Percentiles rank a stretch among this genome's conserved stretches.
These are phyloP conservation scores for Formica exsecta DNA, from an alignment of 1,140 invertebrate genomes.

Conservation along the genomic window DNA sequence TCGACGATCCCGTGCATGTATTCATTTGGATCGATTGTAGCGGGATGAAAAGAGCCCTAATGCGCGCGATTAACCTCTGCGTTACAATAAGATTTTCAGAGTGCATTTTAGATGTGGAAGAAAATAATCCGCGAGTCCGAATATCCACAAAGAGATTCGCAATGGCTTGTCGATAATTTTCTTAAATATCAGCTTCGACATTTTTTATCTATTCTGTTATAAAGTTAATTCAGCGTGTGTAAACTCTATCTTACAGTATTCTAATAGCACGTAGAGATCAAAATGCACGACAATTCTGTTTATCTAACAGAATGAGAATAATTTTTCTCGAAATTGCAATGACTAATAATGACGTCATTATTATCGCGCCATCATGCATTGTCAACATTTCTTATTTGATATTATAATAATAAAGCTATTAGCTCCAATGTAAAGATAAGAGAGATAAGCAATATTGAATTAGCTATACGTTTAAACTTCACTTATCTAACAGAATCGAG, in stretches of 20 bases:
- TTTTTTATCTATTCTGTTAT: neutral
- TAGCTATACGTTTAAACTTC: neutral
- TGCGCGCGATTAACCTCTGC: neutral
- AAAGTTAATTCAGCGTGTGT: neutral
- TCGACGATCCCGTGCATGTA: constrained; percentile 16
- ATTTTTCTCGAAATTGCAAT: constrained; percentile 7
- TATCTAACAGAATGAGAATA: neutral
- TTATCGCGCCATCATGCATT: neutral
- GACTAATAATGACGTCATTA: neutral
- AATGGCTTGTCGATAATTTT: constrained; percentile 7
- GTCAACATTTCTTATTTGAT: neutral
- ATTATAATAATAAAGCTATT: neutral
- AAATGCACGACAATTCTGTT: neutral
- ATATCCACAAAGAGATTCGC: neutral
- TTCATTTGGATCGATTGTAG: constrained; percentile 35
- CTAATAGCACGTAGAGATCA: neutral
- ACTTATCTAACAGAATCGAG: constrained; percentile 33
- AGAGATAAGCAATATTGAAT: neutral
- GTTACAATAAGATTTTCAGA: neutral
- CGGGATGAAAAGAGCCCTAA: neutral
- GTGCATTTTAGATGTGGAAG: neutral
- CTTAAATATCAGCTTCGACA: constrained; percentile 4
- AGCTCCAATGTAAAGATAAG: neutral
- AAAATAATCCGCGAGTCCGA: neutral
- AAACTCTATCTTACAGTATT: too few species aligned